Base-by-base conservation (phyloP, 1,140 invertebrate species). In the Drosophila sechellia region DNA sequence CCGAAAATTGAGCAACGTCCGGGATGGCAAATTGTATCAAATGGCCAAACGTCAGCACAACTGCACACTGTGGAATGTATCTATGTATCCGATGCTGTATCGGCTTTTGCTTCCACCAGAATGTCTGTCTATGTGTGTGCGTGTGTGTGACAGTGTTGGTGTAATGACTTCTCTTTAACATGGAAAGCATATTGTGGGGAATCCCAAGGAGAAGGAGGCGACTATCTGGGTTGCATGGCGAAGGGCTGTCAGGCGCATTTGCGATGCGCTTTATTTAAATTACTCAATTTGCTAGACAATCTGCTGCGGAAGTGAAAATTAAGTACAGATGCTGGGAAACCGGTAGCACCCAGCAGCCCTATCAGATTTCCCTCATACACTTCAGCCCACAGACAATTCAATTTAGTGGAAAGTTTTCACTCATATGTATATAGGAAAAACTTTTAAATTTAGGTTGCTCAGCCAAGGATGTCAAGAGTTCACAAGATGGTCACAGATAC, bases 211-310 rank as follows among this genome's bases (percentile, higher is more conserved):
- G 48, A 4, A 17, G 31, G 5, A 27, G 48, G 31, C 39, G 0
- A 5, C 8, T 4, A 15, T 31, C 11, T 13, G 20, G 20, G 13
- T 10, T 17, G 35, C 13, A 12, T 12, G 40, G 61, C 20, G 39
- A 31, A 65, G 22, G 34, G 52, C 72, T 61, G 65, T 72, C 53
- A 78, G 46, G 59, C 42, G 43, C 60, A 84, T 59, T 84, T 72
- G 76, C 61, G 72, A 55, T 40, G 12, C 55, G 61, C 58, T 84
- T 73, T 80, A 80, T 80, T 85, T 84, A 80, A 80, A 75, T 85
- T 86, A 81, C 68, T 68, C 78, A 86, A 81, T 81, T 85, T 75
- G 61, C 64, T 60, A 65, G 65, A 77, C 58, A 84, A 80, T 69
- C 66, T 77, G 69, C 64, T 54, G 11, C 42, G 48, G 53, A 56